Conservation (phyloP, 2,888 invertebrate genomes). For the Nesidiocoris tenuis region DNA sequence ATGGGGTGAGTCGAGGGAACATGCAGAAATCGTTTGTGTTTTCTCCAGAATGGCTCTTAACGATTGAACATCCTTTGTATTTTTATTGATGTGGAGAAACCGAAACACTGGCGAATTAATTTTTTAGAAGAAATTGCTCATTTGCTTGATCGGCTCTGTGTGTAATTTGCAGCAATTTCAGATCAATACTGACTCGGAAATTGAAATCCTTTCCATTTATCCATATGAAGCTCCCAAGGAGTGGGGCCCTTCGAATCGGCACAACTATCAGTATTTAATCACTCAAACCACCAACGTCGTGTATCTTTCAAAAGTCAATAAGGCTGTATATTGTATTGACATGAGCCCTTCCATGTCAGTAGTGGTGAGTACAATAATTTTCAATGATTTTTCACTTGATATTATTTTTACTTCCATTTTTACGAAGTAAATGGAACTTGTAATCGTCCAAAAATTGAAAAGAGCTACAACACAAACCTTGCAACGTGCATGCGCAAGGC, state of each 20-base stretch:
- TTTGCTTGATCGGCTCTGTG: no score
- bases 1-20: conserved; percentile 12
- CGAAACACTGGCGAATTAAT: no score
- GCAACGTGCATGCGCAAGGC: no score
- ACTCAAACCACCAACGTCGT: conserved; percentile 63
- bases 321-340: conserved; percentile 73
- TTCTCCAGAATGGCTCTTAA: no score
- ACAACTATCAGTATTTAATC: conserved; percentile 59
- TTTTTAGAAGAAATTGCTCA: no score
- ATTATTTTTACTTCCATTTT: neutral
- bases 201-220: conserved; percentile 65
- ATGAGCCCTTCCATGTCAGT: conserved; percentile 74
- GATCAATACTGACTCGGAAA: conserved; percentile 59
- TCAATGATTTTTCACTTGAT: neutral
- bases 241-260: conserved; percentile 58
- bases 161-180: no score
- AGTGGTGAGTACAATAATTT: conserved; percentile 59
- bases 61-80: no score
- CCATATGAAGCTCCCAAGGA: conserved; percentile 58
- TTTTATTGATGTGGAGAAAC: no score
- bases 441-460: no score
- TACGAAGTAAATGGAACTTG: no score
- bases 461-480: neutral
- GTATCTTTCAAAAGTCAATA: conserved; percentile 69
- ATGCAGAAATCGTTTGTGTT: no score